These are phyloP conservation scores for Cosmopolites sordidus DNA, from an alignment of 2,888 invertebrate genomes.

Conservation along the genomic window DNA sequence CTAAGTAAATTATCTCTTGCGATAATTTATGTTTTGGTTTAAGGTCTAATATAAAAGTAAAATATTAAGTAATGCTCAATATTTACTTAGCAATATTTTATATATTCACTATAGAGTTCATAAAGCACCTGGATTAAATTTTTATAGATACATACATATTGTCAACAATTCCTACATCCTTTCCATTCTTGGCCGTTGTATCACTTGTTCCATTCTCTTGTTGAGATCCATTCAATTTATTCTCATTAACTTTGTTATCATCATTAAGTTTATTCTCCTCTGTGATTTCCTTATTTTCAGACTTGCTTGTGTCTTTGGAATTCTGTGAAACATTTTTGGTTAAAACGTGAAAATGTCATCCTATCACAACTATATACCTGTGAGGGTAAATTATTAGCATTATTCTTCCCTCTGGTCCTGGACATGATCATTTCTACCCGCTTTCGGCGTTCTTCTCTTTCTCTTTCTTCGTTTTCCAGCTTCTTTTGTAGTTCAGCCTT, in stretches of 20 bases:
- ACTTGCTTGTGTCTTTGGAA: conserved; percentile 41
- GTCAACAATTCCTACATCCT: conserved; percentile 46
- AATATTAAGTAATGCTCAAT: neutral
- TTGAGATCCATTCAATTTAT: conserved; percentile 45
- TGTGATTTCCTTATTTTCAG: conserved; percentile 34
- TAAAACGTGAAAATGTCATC: neutral
- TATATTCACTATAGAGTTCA: neutral
- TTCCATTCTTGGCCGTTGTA: conserved; percentile 41
- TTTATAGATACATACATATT: conserved; percentile 45
- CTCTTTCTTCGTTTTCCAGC: conserved; percentile 81
- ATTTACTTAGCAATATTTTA: neutral
- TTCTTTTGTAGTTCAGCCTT: conserved; percentile 80
- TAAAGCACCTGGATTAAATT: conserved; percentile 15
- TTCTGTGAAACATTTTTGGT: conserved; percentile 31
- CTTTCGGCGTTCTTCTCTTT: conserved; percentile 81
- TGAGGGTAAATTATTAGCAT: conserved; percentile 36
- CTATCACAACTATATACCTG: conserved; percentile 35
- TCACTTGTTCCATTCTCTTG: conserved; percentile 37
- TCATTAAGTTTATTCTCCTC: conserved; percentile 42
- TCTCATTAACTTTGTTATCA: conserved; percentile 34
- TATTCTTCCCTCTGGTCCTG: conserved; percentile 64
- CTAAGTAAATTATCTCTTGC: no score
- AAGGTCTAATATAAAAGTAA: no score
- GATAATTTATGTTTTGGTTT: no score
- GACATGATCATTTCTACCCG: conserved; percentile 91